A percentile compares a stretch with the other conserved stretches of the same genome.
Evolutionary conservation across 2,888 invertebrate species (phyloP).

Genomic region (Crioceris asparagi): DNA sequence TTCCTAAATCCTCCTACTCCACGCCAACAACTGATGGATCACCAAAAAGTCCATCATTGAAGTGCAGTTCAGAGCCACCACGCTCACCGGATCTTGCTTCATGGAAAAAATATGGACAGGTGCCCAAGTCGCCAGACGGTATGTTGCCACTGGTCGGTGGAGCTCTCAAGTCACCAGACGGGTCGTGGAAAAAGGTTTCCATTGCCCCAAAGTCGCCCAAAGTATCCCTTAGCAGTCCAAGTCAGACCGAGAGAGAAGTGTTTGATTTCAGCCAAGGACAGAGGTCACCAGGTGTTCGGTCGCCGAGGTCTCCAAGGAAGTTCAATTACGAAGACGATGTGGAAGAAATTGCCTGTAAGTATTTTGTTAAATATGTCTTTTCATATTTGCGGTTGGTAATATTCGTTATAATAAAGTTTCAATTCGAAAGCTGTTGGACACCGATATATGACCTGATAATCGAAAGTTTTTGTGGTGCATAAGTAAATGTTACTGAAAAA

Average conservation of each 20-base stretch:
- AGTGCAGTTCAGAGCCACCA: not conserved
- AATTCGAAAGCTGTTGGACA: too few relatives aligned
- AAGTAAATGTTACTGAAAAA: too few relatives aligned
- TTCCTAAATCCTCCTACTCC: constrained; percentile 32
- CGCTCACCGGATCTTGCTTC: too few relatives aligned
- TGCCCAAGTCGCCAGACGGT: constrained; percentile 21
- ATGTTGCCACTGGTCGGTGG: constrained; percentile 14
- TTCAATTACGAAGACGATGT: constrained; percentile 24
- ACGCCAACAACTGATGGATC: constrained; percentile 27
- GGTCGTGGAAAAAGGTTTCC: constrained; percentile 19
- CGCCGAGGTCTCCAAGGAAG: constrained; percentile 28
- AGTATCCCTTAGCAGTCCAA: constrained; percentile 29
- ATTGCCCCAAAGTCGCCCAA: constrained; percentile 24
- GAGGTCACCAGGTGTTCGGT: constrained; percentile 20
- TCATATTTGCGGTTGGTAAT: too few relatives aligned
- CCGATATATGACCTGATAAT: too few relatives aligned
- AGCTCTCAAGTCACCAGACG: constrained; percentile 25
- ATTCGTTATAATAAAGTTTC: too few relatives aligned
- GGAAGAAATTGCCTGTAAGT: constrained; percentile 10
- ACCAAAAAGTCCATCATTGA: constrained; percentile 28
- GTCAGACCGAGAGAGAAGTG: constrained; percentile 23
- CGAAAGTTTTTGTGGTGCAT: too few relatives aligned
- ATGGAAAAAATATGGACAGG: too few relatives aligned
- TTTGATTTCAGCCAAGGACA: constrained; percentile 19
- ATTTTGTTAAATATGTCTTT: too few relatives aligned